Base-by-base conservation (phyloP, 2,113 vertebrate genomes). In the Carassius gibelio region DNA sequence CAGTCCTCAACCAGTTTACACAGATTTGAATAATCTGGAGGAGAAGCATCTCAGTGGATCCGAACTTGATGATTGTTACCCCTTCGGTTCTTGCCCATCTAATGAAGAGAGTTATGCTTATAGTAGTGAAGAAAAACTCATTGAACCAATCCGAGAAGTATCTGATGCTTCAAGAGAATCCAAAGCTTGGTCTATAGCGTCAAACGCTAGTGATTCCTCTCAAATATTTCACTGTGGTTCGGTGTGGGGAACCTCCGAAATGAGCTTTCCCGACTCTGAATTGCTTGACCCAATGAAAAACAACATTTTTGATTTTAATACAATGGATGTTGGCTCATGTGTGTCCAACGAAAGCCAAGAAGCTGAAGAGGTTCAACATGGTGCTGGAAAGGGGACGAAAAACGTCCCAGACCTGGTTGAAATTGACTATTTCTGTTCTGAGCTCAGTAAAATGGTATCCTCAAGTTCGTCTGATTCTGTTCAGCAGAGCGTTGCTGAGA, bases 391-490 rank as follows among this genome's bases (percentile, higher is more conserved):
- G 17, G 68, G 76, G 10, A 50, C 69, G 42, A 81, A 82, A 23
- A 72, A 81, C 82, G 55, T 68, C 66, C 30, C 30, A 30, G 82
- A 89, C 61, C 62, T 88, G 5, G 69, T 74, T 21, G 87, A 89
- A 38, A 88, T 88, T 4, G 87, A 89, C 82, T 86, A 82, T 72
- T 88, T 88, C 69, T 88, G 88, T 72, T 85, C 88, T 19, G 88
- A 89, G 85, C 82, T 89, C 66, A 89, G 87, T 81, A 89, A 88
- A 85, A 88, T 89, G 87, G 87, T 88, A 30, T 85, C 87, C 64
- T 89, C 88, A 8, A 69, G 83, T 75, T 88, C 87, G 4, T 86
- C 87, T 1, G 87, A 88, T 83, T 71, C 88, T 15, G 88, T 89
- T 21, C 88, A 88, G 23, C 87, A 88, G 48, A 89, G 88, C 42